A percentile compares a stretch with the other conserved stretches of the same genome.
Conservation (phyloP, 2,888 invertebrate genomes). For the Gymnocheta viridis region DNA sequence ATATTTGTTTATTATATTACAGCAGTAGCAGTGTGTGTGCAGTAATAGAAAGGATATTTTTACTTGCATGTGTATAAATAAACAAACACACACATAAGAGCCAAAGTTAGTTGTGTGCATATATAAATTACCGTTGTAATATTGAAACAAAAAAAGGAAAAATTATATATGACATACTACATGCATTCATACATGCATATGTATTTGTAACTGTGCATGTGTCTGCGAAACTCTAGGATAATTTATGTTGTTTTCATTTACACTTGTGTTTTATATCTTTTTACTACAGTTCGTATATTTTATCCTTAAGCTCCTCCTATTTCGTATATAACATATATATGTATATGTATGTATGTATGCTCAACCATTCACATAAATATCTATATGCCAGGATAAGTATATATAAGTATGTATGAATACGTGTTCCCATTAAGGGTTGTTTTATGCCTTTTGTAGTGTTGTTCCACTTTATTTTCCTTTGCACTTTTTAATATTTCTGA, state of each 20-base stretch:
- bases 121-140: not conserved
- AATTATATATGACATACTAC: not conserved
- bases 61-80: not conserved
- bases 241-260: constrained; percentile 64
- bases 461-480: constrained; percentile 5
- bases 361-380: not conserved
- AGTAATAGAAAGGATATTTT: constrained; percentile 31
- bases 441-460: constrained; percentile 48
- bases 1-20: constrained; percentile 19
- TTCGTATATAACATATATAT: not conserved
- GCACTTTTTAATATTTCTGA: not conserved
- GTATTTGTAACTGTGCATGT: not conserved
- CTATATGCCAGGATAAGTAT: not conserved
- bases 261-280: constrained; percentile 42
- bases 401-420: not conserved
- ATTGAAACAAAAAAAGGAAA: not conserved
- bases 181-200: not conserved
- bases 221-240: constrained; percentile 7
- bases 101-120: not conserved
- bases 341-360: not conserved
- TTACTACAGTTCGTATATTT: not conserved
- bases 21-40: not conserved
- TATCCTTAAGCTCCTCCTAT: constrained; percentile 33
- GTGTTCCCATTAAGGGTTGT: constrained; percentile 62
- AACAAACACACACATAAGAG: constrained; percentile 2